Evolutionary conservation across 2,888 invertebrate genomes (phyloP), one percentile per base, ranked within the genome.

Genomic region (Rhingia rostrata): DNA sequence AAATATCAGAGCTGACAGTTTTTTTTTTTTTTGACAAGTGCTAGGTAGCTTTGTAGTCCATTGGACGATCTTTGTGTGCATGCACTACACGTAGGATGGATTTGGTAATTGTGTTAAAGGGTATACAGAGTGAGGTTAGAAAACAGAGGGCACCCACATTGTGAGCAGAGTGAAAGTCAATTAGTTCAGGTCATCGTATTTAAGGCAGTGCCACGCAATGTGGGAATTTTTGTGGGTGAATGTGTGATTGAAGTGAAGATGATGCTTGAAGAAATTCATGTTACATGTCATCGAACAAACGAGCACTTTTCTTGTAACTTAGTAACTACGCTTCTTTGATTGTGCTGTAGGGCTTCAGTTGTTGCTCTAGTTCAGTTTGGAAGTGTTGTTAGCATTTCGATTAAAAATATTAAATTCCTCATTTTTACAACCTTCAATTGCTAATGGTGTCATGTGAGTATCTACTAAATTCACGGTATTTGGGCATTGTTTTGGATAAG

Each of bases 141-240:
- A 61, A 54, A 63, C 63, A 63, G 37, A 67, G 73, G 72, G 73
- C 78, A 63, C 56, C 64, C 39, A 47, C 7, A 14, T 69, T 41
- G 53, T 49, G 69, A 32, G 10, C 37, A 60, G 78, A 73, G 82
- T 78, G 78, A 83, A 83, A 83, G 78, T 83, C 56, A 82, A 70
- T 60, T 35, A 75, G 58, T 66, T 70, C 41, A 39, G 53, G 64
- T 60, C 75, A 77, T 64, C 74, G 74, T 22, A 45, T 58, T 32
- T 22, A 81, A 69, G 67, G 49, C n/a, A 69, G 45, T 49, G 51
- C 6, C 37, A 75, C 39, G 47, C 56, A 47, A 58, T 41, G 54
- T 53, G n/a, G 41, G 49, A 47, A 53, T 45, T 39, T 12, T 32
- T 58, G 2, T 30, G 22, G 22, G 1, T 22, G 33, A 4, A 33